A percentile compares a stretch with the other conserved stretches of the same genome.
Evolutionary conservation across 2,113 vertebrate genomes (phyloP).

Genomic region (Formicarius rufipectus): DNA sequence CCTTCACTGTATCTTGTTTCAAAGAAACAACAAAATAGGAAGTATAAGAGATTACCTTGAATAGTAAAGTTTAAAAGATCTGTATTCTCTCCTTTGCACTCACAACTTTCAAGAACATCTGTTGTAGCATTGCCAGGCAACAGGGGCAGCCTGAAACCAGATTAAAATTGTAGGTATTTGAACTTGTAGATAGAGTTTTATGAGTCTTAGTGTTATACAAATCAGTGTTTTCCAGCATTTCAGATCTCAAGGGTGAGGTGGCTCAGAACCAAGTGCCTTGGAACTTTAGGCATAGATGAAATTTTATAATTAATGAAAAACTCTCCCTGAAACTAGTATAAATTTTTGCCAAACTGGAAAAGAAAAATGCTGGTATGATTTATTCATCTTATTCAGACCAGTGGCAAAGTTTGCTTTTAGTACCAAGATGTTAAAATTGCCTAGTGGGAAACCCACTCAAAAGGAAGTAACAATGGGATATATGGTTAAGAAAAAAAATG

Average conservation of each 20-base stretch:
- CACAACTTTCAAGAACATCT: not conserved
- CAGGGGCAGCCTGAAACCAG: not conserved
- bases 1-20: not conserved
- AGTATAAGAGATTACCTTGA: not conserved
- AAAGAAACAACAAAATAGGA: not conserved
- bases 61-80: not conserved
- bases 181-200: not conserved
- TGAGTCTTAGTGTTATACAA: not conserved
- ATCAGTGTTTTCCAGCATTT: not conserved
- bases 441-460: not conserved
- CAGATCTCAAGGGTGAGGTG: not conserved
- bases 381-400: not conserved
- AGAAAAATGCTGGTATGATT: not conserved
- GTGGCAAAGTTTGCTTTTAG: not conserved
- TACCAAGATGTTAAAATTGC: not conserved
- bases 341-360: not conserved
- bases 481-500: not conserved
- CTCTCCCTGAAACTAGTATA: not conserved
- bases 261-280: not conserved
- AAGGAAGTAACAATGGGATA: not conserved
- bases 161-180: not conserved
- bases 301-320: not conserved
- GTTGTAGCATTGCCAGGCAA: not conserved
- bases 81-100: not conserved
- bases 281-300: not conserved